Conservation (phyloP, 2,113 vertebrate species). For the Forbesichthys agassizii region DNA sequence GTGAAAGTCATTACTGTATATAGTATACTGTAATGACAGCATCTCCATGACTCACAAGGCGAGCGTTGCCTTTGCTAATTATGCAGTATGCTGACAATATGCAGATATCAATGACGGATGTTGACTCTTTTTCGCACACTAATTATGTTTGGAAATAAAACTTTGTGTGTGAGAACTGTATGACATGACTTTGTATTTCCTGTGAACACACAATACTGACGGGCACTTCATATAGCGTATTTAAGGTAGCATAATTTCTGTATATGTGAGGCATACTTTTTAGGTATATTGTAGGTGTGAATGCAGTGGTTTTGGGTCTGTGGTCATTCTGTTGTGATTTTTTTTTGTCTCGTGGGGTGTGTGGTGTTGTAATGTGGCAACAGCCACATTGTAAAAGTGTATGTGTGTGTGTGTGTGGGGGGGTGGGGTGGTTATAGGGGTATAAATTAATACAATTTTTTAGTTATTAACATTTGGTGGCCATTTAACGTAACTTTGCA, state of each 20-base stretch:
- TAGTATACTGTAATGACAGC: conserved; percentile 12
- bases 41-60: conserved; percentile 14
- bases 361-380: conserved; percentile 25
- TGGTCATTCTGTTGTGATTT: conserved; percentile 2
- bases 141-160: background rate
- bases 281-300: conserved; percentile 28
- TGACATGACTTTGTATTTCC: background rate
- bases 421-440: no score
- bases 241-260: background rate
- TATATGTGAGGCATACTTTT: conserved; percentile 30
- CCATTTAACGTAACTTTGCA: no score
- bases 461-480: no score
- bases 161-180: background rate
- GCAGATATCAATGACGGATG: conserved; percentile 15
- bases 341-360: conserved; percentile 23
- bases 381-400: background rate
- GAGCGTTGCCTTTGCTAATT: conserved; percentile 38
- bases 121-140: background rate
- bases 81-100: conserved; percentile 34
- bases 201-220: background rate
- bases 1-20: background rate
- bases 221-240: background rate
- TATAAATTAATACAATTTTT: no score
- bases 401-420: no score
- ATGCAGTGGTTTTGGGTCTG: no score